Evolutionary conservation across 2,113 vertebrate species (phyloP).

Genomic region (Nibea coibor): DNA sequence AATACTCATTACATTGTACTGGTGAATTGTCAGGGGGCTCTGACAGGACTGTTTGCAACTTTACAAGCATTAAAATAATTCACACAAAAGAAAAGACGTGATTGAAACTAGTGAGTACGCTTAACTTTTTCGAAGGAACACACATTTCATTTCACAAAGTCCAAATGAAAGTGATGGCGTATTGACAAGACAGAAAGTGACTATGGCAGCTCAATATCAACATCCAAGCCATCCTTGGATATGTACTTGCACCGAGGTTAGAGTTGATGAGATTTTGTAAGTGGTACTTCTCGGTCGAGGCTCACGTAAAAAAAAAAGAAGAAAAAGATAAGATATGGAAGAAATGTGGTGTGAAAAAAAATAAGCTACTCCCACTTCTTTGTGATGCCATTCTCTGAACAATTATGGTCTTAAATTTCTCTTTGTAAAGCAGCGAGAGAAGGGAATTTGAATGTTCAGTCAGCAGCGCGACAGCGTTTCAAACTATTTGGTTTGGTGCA

Average conservation of each 20-base stretch:
- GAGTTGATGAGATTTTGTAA: constrained; percentile 31
- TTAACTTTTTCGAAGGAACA: no score
- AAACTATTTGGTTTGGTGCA: constrained; percentile 6
- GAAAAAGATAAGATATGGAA: constrained; percentile 2
- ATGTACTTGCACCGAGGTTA: constrained; percentile 5
- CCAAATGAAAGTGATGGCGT: not conserved
- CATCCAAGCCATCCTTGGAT: not conserved
- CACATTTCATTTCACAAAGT: not conserved
- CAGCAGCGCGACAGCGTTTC: not conserved
- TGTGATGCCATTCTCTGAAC: not conserved
- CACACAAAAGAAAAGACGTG: not conserved
- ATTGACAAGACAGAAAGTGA: constrained; percentile 1
- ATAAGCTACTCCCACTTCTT: not conserved
- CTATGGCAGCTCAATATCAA: not conserved
- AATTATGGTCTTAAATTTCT: constrained; percentile 1
- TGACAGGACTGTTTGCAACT: not conserved
- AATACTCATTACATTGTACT: not conserved
- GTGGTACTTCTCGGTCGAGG: constrained; percentile 1
- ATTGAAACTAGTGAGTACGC: not conserved
- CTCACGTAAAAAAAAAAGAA: constrained; percentile 19
- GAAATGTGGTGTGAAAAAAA: constrained; percentile 3
- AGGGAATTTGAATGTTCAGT: not conserved
- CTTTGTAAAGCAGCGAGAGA: not conserved
- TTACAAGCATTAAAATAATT: not conserved
- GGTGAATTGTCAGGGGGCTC: not conserved